Conservation (phyloP, 2,797 vertebrate genomes). For the Scomberomorus guttatus region DNA sequence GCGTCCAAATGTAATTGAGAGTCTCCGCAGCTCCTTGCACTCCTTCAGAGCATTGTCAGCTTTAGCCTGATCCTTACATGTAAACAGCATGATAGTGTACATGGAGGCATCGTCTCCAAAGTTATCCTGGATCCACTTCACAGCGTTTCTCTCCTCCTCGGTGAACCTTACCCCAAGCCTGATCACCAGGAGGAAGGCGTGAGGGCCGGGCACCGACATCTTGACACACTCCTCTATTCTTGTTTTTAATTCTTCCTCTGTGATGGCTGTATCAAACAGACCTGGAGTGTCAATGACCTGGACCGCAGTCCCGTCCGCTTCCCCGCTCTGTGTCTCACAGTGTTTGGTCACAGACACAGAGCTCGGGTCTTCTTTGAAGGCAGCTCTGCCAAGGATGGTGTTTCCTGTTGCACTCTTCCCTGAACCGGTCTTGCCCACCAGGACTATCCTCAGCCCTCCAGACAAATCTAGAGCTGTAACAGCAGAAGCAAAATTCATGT, state of each 20-base stretch:
- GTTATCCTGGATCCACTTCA: slow-evolving; percentile 84
- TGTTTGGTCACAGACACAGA: slow-evolving; percentile 76
- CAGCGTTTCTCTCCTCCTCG: slow-evolving; percentile 75
- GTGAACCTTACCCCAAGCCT: slow-evolving; percentile 80
- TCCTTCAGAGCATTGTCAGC: slow-evolving; percentile 77
- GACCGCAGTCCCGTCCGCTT: slow-evolving; percentile 70
- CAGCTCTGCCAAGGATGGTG: slow-evolving; percentile 78
- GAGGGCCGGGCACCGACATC: slow-evolving; percentile 81
- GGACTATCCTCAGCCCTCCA: slow-evolving; percentile 78
- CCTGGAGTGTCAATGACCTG: slow-evolving; percentile 83
- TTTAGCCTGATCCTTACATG: slow-evolving; percentile 79
- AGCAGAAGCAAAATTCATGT: slow-evolving; percentile 6
- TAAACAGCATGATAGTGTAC: slow-evolving; percentile 85
- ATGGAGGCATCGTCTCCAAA: slow-evolving; percentile 80
- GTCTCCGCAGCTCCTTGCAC: slow-evolving; percentile 76
- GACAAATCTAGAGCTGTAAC: slow-evolving; percentile 72
- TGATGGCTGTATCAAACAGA: slow-evolving; percentile 78
- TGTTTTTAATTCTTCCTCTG: slow-evolving; percentile 70
- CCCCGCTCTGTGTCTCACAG: slow-evolving; percentile 67
- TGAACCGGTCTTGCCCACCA: slow-evolving; percentile 83
- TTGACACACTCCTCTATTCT: slow-evolving; percentile 79
- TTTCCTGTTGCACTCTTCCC: slow-evolving; percentile 84
- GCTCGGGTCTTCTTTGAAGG: slow-evolving; percentile 77
- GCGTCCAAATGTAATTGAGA: slow-evolving; percentile 78
- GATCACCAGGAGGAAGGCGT: slow-evolving; percentile 82